Evolutionary conservation across 2,888 invertebrate species (phyloP).

Genomic region (Pseudococcus jackbeardsleyi): DNA sequence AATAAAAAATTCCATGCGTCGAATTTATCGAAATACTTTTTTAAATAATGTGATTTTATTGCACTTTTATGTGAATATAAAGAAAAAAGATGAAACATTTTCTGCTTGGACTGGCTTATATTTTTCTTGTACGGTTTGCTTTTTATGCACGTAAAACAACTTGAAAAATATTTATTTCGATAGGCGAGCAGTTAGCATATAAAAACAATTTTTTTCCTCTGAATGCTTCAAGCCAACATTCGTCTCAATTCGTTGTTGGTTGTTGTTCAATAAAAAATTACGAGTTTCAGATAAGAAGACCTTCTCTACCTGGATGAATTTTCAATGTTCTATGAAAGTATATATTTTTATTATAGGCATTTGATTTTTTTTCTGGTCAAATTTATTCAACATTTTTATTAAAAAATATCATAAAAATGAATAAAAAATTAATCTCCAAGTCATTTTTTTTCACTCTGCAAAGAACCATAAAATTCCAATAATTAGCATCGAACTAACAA

Average conservation of each 20-base stretch:
- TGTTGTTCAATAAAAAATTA: constrained; percentile 48
- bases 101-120: constrained; percentile 42
- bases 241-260: constrained; percentile 13
- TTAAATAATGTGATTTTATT: constrained; percentile 51
- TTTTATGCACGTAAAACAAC: constrained; percentile 57
- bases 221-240: not conserved
- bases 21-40: constrained; percentile 28
- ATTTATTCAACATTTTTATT: no score
- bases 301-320: not conserved
- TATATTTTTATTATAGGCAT: not conserved
- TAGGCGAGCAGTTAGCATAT: constrained; percentile 56
- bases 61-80: constrained; percentile 37
- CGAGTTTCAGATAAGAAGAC: constrained; percentile 16
- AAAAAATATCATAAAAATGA: no score
- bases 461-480: not conserved
- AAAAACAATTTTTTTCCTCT: constrained; percentile 59
- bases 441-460: no score
- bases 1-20: constrained; percentile 41
- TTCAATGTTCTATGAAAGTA: not conserved
- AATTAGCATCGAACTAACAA: not conserved
- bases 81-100: constrained; percentile 26
- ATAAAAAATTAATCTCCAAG: no score
- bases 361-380: no score
- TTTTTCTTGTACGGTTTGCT: constrained; percentile 19
- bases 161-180: constrained; percentile 57